Evolutionary conservation across 2,113 vertebrate species (phyloP), one percentile per base, ranked within the genome.

Genomic region (Kryptolebias marmoratus): DNA sequence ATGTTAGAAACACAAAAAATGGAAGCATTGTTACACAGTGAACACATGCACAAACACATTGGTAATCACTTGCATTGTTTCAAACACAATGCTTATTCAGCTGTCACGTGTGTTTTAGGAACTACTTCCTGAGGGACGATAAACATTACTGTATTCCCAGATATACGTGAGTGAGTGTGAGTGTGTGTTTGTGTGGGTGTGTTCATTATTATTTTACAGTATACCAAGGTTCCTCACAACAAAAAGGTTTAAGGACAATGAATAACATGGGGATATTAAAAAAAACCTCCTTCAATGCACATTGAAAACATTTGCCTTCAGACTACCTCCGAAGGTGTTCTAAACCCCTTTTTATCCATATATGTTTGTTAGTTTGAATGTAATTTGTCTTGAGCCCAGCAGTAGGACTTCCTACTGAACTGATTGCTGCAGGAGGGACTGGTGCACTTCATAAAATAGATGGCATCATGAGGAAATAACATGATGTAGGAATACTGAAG

Each of bases 71-170:
- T 61, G 54, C 6, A 74, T 81, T 81, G 80, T 82, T 69, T 71
- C 60, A 31, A 64, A 69, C 48, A 90, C 88, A 91, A 88, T 89
- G 82, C 57, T 66, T 71, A 61, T 63, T 27, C 4, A 49, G 55
- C 60, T 70, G 66, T 69, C 64, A 73, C 56, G 61, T 47, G 59
- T 86, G 74, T 83, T 86, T 82, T 75, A 52, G 62, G 73, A 80
- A 58, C 75, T 58, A 74, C 68, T 86, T 90, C 85, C 86, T 71
- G 45, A 54, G 53, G 62, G 82, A 81, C 61, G 39, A 79, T 83
- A 86, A 90, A 89, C 84, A 84, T 39, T 9, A 18, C 53, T 32
- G 65, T 68, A 64, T 80, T 88, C 75, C 59, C 83, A 88, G 78
- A 22, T 10, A 36, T 10, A 18, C 30, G 42, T 48, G 49, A 42